Base-by-base conservation (phyloP, 2,113 vertebrate species). In the Corythornis vintsioides region DNA sequence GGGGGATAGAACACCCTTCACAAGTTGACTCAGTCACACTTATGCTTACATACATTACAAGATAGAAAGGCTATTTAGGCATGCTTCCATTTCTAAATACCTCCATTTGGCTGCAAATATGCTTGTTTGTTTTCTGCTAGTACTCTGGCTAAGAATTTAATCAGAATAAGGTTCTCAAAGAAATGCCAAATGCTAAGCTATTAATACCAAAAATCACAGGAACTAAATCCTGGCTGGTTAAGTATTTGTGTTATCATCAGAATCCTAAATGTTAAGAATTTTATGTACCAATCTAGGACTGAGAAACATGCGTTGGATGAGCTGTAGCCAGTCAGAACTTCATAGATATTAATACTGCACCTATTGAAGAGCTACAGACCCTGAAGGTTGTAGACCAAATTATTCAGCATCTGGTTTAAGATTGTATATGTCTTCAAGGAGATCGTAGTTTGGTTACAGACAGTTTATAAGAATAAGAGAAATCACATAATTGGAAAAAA, bases 101-200 rank as follows among this genome's bases (percentile, higher is more conserved):
- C 73, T 79, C 50, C 13, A 75, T 3, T 61, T 83, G 82, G 61
- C 72, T 79, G 52, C 38, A 89, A 56, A 89, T 77, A 35, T 64
- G 52, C 77, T 88, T 93, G 57, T 70, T 93, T 93, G 82, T 80
- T 96, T 95, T 92, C 75, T 88, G 47, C n/a, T 90, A 90, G 79
- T 72, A 75, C 9, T 55, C 52, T 82, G 78, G 45, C 71, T 69
- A 73, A 89, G 64, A 80, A 89, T 79, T 92, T 89, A 56, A 82
- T 59, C 48, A 56, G 52, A 76, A 72, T 83, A 43, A 83, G 15
- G 29, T 85, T 85, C 76, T 88, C 61, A 94, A 85, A 88, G 26
- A 83, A 83, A 86, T 56, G 65, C 38, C 81, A 95, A 93, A 87
- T 77, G 40, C 45, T 83, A 88, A 53, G 48, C 82, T 95, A 94